Conservation (phyloP, 1,140 invertebrate species). For the Latrodectus geometricus region DNA sequence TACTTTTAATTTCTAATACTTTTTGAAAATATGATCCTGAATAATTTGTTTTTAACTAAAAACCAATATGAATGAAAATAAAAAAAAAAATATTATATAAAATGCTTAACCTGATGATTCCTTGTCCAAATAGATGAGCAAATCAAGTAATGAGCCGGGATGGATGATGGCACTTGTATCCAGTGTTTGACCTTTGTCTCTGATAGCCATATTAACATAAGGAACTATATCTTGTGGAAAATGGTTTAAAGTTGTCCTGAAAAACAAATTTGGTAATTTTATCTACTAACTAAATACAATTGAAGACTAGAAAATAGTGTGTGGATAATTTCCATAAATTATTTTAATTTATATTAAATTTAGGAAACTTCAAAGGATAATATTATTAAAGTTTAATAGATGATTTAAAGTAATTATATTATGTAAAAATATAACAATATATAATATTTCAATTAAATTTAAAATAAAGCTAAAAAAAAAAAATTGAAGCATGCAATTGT, state of each 20-base stretch:
- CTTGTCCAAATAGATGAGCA: slow-evolving; percentile 59
- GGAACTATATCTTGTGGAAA: slow-evolving; percentile 35
- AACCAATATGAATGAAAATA: no score
- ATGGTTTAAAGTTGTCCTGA: neutral
- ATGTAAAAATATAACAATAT: no score
- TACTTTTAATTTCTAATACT: no score
- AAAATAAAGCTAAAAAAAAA: no score
- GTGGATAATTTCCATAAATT: neutral
- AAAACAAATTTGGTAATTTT: neutral
- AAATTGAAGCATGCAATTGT: no score
- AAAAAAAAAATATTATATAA: no score
- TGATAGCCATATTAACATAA: slow-evolving; percentile 47
- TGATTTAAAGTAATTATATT: no score
- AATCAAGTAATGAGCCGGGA: slow-evolving; percentile 54
- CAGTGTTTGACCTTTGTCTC: slow-evolving; percentile 28
- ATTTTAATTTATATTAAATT: neutral
- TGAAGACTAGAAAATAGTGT: no score
- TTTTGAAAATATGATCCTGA: no score
- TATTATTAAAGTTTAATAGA: neutral
- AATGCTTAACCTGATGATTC: slow-evolving; percentile 34
- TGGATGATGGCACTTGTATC: slow-evolving; percentile 50
- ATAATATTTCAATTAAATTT: no score
- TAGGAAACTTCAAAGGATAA: neutral
- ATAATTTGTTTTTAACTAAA: no score
- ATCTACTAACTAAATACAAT: neutral